These are phyloP conservation scores for Psilopsiagon aymara DNA, from an alignment of 2,113 vertebrate genomes.

Conservation along the genomic window DNA sequence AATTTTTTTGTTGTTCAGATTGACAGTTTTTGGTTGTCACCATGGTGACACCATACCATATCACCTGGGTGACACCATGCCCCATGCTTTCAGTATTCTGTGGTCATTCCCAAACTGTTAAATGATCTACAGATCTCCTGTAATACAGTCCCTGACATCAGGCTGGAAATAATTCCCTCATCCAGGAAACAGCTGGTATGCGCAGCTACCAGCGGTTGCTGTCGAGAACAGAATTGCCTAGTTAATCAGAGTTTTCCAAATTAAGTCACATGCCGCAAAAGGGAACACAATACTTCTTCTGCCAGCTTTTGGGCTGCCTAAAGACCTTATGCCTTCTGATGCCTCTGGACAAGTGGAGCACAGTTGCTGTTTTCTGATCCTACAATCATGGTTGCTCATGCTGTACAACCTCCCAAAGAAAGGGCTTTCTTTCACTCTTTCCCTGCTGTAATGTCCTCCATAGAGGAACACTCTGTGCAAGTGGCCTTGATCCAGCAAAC, in stretches of 20 bases:
- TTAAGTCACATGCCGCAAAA: conserved; percentile 5
- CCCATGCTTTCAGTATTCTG: not conserved
- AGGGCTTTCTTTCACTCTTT: not conserved
- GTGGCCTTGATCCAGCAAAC: not conserved
- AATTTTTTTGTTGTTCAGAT: not conserved
- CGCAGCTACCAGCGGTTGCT: not conserved
- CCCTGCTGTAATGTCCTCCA: not conserved
- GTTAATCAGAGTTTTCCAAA: conserved; percentile 36
- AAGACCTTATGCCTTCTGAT: not conserved
- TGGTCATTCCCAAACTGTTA: not conserved
- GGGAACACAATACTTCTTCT: not conserved
- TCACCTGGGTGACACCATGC: accelerated
- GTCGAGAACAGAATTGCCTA: not conserved
- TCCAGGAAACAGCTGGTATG: conserved; percentile 36
- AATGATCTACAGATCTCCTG: not conserved
- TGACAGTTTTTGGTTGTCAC: not conserved
- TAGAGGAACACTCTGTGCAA: not conserved
- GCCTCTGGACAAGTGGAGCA: not conserved
- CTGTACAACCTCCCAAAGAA: not conserved
- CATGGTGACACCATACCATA: no score
- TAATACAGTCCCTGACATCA: not conserved
- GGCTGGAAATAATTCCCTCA: conserved; percentile 32
- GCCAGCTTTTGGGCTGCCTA: not conserved
- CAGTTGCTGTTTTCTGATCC: not conserved
- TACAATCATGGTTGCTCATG: accelerated